phyloP scores from a whole-genome alignment of 2,888 invertebrate genomes.

The Cryptus viduatorius region DNA sequence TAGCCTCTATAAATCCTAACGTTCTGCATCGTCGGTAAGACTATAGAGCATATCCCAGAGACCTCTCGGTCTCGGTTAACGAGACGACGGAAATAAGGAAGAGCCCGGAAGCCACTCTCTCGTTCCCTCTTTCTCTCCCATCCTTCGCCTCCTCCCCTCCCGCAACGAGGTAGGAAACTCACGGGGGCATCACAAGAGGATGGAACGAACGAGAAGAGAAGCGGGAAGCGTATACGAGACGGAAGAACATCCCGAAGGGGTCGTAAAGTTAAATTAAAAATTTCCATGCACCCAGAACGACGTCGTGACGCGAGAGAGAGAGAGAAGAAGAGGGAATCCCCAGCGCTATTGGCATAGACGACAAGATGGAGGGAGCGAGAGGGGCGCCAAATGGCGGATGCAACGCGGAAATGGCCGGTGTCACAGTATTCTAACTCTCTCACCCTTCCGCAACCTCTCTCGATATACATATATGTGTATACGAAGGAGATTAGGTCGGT shows the following conservation, averaged over 20 bases:
- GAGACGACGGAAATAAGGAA: slow-evolving; percentile 66
- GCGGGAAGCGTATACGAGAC: slow-evolving; percentile 17
- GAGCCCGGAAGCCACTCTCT: slow-evolving; percentile 38
- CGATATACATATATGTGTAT: slow-evolving; percentile 30
- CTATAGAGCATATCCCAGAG: background rate
- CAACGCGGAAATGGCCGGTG: slow-evolving; percentile 61
- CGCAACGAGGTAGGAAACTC: slow-evolving; percentile 26
- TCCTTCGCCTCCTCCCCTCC: background rate
- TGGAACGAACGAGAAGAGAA: slow-evolving; percentile 30
- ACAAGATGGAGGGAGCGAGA: slow-evolving; percentile 32
- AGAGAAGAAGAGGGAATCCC: background rate
- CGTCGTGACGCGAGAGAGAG: slow-evolving; percentile 41
- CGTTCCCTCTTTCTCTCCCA: background rate
- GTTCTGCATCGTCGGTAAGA: slow-evolving; percentile 36
- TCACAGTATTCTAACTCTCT: slow-evolving; percentile 39
- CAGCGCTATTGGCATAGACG: slow-evolving; percentile 21
- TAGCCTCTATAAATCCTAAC: slow-evolving; percentile 44
- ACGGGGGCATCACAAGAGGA: slow-evolving; percentile 15
- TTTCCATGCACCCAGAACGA: slow-evolving; percentile 70
- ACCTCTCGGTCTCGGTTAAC: slow-evolving; percentile 50
- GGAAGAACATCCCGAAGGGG: slow-evolving; percentile 69
- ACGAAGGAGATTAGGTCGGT: slow-evolving; percentile 70
- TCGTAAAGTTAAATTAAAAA: slow-evolving; percentile 79
- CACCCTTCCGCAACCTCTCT: background rate
- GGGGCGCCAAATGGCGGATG: slow-evolving; percentile 22